Evolutionary conservation across 92 coral and sea anemone genomes (phyloP).

Genomic region (Heliopora coerulea): DNA sequence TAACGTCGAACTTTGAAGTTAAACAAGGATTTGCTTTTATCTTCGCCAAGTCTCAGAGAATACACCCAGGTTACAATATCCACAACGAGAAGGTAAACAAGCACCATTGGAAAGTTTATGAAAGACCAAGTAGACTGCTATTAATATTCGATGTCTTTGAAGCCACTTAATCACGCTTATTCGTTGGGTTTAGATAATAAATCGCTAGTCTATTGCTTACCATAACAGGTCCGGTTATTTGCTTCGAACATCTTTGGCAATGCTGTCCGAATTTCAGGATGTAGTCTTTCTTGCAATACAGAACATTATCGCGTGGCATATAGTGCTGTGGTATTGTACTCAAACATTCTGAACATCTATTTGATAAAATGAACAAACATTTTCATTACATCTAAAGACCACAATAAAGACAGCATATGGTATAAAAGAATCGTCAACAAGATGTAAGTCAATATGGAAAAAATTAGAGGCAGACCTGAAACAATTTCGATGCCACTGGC

Average conservation of each 20-base stretch:
- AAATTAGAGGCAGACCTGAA: slow-evolving; percentile 38
- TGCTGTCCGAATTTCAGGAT: slow-evolving; percentile 53
- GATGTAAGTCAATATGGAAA: background rate
- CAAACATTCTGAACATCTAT: slow-evolving; percentile 79
- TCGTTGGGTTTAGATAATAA: no score
- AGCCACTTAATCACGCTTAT: no score
- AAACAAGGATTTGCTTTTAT: no score
- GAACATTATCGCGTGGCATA: slow-evolving; percentile 68
- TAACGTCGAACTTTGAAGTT: no score
- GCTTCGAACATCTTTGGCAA: slow-evolving; percentile 77
- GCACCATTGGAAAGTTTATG: no score
- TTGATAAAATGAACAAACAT: slow-evolving; percentile 4
- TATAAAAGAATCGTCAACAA: background rate
- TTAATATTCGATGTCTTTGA: no score
- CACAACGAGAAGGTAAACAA: no score
- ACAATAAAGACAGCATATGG: slow-evolving; percentile 4
- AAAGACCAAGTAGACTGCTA: no score
- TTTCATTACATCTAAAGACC: background rate
- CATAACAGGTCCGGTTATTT: slow-evolving; percentile 91
- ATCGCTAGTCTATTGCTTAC: slow-evolving; percentile 25
- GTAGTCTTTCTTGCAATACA: slow-evolving; percentile 85
- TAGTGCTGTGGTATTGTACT: slow-evolving; percentile 53
- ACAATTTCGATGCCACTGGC: slow-evolving; percentile 65
- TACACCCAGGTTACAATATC: no score
- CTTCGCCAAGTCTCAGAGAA: no score